Percentiles rank a stretch among this genome's conserved stretches.
phyloP scores from a whole-genome alignment of 2,797 vertebrate species.

The Brachyalestes nurse region DNA sequence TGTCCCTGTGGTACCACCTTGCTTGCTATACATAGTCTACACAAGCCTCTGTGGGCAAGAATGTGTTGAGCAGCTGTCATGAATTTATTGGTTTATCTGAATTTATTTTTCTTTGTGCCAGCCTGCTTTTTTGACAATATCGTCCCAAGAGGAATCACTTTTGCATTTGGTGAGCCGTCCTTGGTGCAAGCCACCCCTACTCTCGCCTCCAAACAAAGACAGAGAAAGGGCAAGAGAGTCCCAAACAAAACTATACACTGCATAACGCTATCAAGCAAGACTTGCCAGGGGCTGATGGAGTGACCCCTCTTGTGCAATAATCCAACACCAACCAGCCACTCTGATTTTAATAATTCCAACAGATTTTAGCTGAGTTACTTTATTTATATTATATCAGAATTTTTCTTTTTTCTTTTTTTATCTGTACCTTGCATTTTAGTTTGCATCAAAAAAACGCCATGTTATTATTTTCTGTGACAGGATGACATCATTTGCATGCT shows the following conservation, averaged over 20 bases:
- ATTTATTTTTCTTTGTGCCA: constrained; percentile 27
- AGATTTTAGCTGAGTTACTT: constrained; percentile 3
- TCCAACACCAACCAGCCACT: not conserved
- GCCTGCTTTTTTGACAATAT: constrained; percentile 29
- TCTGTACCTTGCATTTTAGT: not conserved
- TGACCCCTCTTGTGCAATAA: constrained; percentile 41
- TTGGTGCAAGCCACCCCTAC: constrained; percentile 29
- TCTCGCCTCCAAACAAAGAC: constrained; percentile 32
- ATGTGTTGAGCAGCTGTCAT: constrained; percentile 32
- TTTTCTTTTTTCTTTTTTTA: too few species aligned
- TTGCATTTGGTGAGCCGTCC: constrained; percentile 44
- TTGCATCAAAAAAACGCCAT: not conserved
- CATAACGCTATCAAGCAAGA: constrained; percentile 39
- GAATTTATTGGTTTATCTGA: constrained; percentile 43
- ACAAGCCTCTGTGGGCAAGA: constrained; percentile 17
- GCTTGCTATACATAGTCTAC: not conserved
- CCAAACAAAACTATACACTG: constrained; percentile 47
- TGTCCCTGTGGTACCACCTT: constrained; percentile 8
- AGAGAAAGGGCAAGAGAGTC: constrained; percentile 44
- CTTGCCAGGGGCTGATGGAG: constrained; percentile 30
- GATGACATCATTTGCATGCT: constrained; percentile 33
- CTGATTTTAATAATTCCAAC: not conserved
- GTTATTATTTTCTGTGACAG: constrained; percentile 25
- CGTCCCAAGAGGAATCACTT: constrained; percentile 31
- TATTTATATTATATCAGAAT: not conserved